Evolutionary conservation across 2,888 invertebrate species (phyloP), one percentile per base, ranked within the genome.

Genomic region (Galerucella calmariensis): DNA sequence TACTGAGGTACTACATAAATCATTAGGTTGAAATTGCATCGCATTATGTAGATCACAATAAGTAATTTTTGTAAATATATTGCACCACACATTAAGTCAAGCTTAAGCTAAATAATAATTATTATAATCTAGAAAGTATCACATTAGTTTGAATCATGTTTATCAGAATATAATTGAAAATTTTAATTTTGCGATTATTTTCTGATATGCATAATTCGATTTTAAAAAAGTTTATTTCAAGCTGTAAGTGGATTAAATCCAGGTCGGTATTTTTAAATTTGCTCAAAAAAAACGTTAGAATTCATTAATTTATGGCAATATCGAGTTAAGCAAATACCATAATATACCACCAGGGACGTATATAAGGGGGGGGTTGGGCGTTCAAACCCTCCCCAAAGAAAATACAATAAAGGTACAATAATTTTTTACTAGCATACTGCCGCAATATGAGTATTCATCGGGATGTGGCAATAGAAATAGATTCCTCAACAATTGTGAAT

Each of bases 41-140:
- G 41, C 63, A 63, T 61, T 35, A 61, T 27, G 24, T 63, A 63
- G 63, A 63, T 41, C 63, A 63, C 63, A 63, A 63, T 44, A 63
- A 41, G 44, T 44, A 63, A 10, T 14, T 58, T 2, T 20, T 14
- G 1, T 24, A 10, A 27, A 59, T 27, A 14, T 44, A 63, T 63
- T 63, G 63, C 63, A 63, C 63, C 63, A 44, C 6, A 10, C 9
- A 41, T 16, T 16, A n/a, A 41, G 16, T 63, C 16, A 63, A 44
- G 63, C 44, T 63, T 63, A 63, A 63, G 41, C n/a, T 63, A 41
- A 63, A 63, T n/a, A 63, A 14, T 61, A 27, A 35, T 61, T 12
- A 14, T 44, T n/a, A n/a, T n/a, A 63, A 41, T 63, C n/a, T 63
- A 63, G 41, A 63, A 63, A 35, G 10, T 63, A 63, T 63, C 63